Conservation (phyloP, 2,113 vertebrate species). For the Meriones unguiculatus region DNA sequence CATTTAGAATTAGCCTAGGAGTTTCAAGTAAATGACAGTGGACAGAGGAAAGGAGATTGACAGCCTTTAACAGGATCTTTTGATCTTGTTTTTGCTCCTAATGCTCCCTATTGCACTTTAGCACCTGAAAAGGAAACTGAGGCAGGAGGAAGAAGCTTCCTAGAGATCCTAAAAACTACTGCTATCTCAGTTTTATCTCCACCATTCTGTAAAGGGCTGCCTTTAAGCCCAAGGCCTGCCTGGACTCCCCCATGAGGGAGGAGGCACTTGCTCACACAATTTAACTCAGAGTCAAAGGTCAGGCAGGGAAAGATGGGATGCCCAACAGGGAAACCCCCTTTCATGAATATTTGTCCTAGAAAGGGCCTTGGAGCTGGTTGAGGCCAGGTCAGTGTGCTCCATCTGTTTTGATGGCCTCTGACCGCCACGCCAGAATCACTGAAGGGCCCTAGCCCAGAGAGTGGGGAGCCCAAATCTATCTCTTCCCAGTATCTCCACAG, state of each 20-base stretch:
- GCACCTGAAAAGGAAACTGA: background rate
- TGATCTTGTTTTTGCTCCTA: slow-evolving; percentile 8
- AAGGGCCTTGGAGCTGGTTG: background rate
- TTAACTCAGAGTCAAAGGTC: slow-evolving; percentile 49
- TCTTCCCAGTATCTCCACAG: background rate
- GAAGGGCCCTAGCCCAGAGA: background rate
- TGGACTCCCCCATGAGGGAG: background rate
- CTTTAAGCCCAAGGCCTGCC: background rate
- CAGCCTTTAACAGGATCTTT: background rate
- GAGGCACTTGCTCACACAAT: background rate
- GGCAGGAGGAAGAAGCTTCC: background rate
- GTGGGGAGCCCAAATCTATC: background rate
- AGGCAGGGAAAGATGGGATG: background rate
- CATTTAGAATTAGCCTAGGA: slow-evolving; percentile 2
- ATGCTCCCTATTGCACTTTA: background rate
- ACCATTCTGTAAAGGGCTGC: background rate
- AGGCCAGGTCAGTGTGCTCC: background rate
- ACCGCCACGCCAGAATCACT: background rate
- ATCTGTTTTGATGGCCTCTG: background rate
- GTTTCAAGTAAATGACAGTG: background rate
- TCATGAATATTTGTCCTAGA: background rate
- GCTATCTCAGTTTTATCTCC: background rate
- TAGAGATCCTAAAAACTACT: background rate
- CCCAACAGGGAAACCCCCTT: background rate
- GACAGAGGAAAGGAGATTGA: background rate